A percentile compares a stretch with the other conserved stretches of the same genome.
Conservation (phyloP, 2,797 vertebrate species). For the Lerista edwardsae region DNA sequence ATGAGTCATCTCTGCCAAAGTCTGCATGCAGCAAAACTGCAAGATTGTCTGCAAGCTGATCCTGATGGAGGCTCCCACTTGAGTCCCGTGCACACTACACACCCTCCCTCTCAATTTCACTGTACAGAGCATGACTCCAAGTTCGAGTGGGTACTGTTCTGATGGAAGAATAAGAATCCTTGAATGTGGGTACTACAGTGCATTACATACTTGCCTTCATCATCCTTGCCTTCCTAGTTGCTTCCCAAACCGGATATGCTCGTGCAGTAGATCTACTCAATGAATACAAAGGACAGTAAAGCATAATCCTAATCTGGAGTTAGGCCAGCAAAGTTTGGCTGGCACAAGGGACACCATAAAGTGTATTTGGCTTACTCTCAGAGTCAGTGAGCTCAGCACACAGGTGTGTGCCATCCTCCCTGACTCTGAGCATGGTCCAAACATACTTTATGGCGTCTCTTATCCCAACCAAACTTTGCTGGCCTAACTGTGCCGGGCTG, state of each 20-base stretch:
- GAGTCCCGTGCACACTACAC: background rate
- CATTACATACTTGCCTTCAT: background rate
- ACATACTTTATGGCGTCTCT: too few species aligned
- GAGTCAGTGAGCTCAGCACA: too few species aligned
- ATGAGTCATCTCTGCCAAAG: background rate
- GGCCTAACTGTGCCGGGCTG: too few species aligned
- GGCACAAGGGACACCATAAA: too few species aligned
- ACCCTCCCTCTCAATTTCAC: background rate
- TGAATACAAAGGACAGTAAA: too few species aligned
- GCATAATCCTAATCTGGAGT: too few species aligned
- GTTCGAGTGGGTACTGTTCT: background rate
- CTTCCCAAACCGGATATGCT: background rate
- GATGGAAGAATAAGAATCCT: background rate
- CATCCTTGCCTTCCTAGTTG: background rate
- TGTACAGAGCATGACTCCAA: background rate
- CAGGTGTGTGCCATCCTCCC: too few species aligned
- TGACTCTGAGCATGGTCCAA: too few species aligned
- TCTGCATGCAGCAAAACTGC: slow-evolving; percentile 11
- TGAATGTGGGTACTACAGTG: background rate
- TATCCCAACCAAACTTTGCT: too few species aligned
- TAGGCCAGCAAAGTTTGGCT: too few species aligned
- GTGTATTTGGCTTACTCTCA: too few species aligned
- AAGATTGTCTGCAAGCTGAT: background rate
- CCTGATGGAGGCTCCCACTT: background rate
- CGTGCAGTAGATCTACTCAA: too few species aligned